Evolutionary conservation across 2,113 vertebrate species (phyloP), one percentile per base, ranked within the genome.

Genomic region (Syrmaticus mikado): DNA sequence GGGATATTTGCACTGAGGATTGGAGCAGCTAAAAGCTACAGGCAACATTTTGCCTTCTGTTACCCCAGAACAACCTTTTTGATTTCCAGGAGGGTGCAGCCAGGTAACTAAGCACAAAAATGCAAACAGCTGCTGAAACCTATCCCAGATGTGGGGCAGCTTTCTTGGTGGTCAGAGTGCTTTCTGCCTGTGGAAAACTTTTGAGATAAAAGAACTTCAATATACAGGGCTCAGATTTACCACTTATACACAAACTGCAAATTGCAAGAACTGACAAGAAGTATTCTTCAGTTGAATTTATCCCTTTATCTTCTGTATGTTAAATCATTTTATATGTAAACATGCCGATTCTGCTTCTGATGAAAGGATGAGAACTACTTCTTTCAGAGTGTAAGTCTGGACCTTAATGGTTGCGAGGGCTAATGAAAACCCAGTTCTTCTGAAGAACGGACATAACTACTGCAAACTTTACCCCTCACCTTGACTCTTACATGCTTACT

Each of bases 21-120:
- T 91, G 93, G 79, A 92, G 65, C 45, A 71, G 75, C 64, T 91
- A 57, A 90, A 95, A 96, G 90, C 94, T 97, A 95, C 82, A 88
- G 91, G 91, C 95, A 95, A 93, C 11, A 28, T 92, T 93, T 85
- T 8, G 4, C 80, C 85, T 90, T 94, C 73, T 81, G 36, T 92
- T 90, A 78, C 57, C 53, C 73, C 48, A 83, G 76, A 68, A 90
- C n/a, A 88, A 72, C 70, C 80, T 81, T 93, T 94, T 67, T 84
- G 36, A 84, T 86, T 97, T 90, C 70, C 73, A 92, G 65, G 48
- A 90, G 53, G 82, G 93, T 86, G 93, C 52, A 90, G 76, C 76
- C 87, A 92, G 83, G 94, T 96, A 94, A 87, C 61, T 57, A 71
- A 75, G 73, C 38, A 78, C 27, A 88, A 90, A 94, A 96, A 88